Percentiles rank a stretch among this genome's conserved stretches.
These are phyloP conservation scores for Drosophila funebris DNA, from an alignment of 1,140 invertebrate genomes.

Conservation along the genomic window DNA sequence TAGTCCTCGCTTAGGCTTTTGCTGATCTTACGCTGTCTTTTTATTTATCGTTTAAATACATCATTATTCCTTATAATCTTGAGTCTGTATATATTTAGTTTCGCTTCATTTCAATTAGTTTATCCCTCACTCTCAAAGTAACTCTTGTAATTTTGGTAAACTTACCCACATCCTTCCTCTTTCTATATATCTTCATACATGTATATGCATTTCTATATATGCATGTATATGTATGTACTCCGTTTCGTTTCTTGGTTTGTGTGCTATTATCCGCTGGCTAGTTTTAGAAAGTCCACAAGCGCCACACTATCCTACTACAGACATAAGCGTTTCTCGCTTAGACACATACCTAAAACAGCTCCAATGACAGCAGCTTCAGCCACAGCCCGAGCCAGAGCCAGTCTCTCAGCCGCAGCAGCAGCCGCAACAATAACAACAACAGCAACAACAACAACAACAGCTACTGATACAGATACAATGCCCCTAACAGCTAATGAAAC, in stretches of 20 bases:
- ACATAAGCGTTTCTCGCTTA: constrained; percentile 82
- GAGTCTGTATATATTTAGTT: background rate
- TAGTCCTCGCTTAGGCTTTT: constrained; percentile 34
- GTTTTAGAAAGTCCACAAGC: constrained; percentile 82
- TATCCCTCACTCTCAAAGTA: background rate
- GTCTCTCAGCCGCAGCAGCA: constrained; percentile 57
- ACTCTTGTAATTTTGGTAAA: constrained; percentile 9
- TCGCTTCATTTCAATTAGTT: background rate
- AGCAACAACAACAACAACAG: constrained; percentile 26
- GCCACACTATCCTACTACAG: constrained; percentile 81
- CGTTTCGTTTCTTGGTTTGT: constrained; percentile 58
- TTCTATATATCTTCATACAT: constrained; percentile 1
- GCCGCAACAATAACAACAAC: constrained; percentile 26
- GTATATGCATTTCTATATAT: background rate
- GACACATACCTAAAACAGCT: constrained; percentile 80
- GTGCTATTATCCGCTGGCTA: constrained; percentile 71
- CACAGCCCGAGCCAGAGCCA: constrained; percentile 65
- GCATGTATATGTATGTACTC: constrained; percentile 24
- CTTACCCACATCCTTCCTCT: constrained; percentile 12
- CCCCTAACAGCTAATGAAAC: constrained; percentile 70
- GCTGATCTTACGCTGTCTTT: constrained; percentile 1
- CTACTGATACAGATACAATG: constrained; percentile 40
- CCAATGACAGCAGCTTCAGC: constrained; percentile 57
- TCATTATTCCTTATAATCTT: background rate
- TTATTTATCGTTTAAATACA: background rate